Base-by-base conservation (phyloP, 2,113 vertebrate species). In the Coregonus clupeaformis region DNA sequence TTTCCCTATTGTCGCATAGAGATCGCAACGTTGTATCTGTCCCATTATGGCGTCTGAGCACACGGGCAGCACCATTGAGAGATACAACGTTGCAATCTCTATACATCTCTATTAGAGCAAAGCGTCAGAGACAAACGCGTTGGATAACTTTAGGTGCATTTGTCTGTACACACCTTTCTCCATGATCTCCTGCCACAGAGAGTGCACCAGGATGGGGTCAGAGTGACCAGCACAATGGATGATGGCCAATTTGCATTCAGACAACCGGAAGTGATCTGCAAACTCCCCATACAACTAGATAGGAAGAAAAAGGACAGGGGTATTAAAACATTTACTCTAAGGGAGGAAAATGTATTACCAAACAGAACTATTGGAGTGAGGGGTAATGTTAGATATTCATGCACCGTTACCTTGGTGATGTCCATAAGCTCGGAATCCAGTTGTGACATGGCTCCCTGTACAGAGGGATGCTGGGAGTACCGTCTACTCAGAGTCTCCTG, bases 191-290 rank as follows among this genome's bases (percentile, higher is more conserved):
- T 98, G 96, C 98, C 98, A 99, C 71, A 99, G 92, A 0, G 95
- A 96, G 77, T 97, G 96, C 16, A 99, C 96, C 82, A 99, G 92
- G 78, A 98, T 96, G 9, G 95, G 95, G 83, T 99, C 97, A 2
- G 96, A 96, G 89, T 99, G 95, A 72, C 96, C 96, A 0, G 96
- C 97, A 59, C 97, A 98, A 87, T 99, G 97, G 89, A 99, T 96
- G 86, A 99, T 97, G 75, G 96, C 97, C 88, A 99, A 93, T 80
- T 98, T 99, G 90, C 97, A 97, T 80, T 99, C 98, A 0, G 97
- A 97, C 72, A 99, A 90, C 73, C 95, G 96, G 90, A 96, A 99
- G 20, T 96, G 96, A 67, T 98, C 97, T 6, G 97, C 97, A 91
- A 97, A 99, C 88, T 98, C 97, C 49, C 96, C 97, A 32, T 98